A percentile compares a stretch with the other conserved stretches of the same genome.
Conservation (phyloP, 2,797 vertebrate genomes). For the Epinephelus malabaricus region DNA sequence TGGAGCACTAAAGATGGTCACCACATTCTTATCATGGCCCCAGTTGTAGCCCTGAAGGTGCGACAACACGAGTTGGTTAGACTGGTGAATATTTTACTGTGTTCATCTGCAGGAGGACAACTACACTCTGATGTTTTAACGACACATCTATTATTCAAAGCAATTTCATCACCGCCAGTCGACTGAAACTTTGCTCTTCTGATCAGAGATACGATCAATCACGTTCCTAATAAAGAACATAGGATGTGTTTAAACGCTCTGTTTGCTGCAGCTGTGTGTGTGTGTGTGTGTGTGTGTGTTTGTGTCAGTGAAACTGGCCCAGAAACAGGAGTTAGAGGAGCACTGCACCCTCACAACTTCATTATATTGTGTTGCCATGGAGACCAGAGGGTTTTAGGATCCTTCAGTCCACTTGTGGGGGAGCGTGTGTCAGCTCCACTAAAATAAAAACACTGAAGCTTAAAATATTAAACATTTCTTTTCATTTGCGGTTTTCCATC, state of each 20-base stretch:
- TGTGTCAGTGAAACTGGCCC: slow-evolving; percentile 16
- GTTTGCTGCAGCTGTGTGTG: not conserved
- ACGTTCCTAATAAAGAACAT: not conserved
- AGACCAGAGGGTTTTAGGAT: not conserved
- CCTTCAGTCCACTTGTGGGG: slow-evolving; percentile 8
- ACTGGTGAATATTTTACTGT: not conserved
- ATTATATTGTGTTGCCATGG: slow-evolving; percentile 37
- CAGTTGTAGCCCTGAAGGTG: slow-evolving; percentile 93
- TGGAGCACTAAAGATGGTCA: slow-evolving; percentile 97
- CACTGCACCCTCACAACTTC: not conserved
- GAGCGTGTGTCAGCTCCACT: not conserved
- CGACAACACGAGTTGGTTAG: not conserved
- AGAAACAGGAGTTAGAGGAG: not conserved
- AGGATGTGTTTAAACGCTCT: not conserved
- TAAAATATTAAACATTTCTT: not conserved
- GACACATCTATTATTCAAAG: too few relatives aligned
- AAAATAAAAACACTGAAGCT: not conserved
- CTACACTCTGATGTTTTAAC: too few relatives aligned
- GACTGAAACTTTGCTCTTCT: too few relatives aligned
- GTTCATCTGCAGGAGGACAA: not conserved
- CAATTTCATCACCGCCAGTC: too few relatives aligned
- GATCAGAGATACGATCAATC: not conserved
- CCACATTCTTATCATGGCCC: slow-evolving; percentile 97
- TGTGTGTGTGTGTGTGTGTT: not conserved
- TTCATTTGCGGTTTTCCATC: not conserved